Base-by-base conservation (phyloP, 1,140 invertebrate genomes). In the Laodelphax striatellus region DNA sequence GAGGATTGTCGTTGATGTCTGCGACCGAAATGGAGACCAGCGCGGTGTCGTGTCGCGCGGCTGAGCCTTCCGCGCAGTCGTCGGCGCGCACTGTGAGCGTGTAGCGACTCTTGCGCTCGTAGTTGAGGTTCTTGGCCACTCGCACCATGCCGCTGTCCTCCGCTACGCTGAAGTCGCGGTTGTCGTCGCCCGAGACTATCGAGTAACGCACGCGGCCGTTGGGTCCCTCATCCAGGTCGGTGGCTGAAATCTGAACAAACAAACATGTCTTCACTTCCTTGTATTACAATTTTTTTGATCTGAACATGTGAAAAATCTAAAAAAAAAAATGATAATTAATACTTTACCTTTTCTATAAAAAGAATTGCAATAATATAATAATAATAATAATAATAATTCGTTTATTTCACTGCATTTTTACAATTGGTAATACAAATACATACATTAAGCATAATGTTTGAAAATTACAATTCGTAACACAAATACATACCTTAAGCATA, bases 1-100 rank as follows among this genome's bases (percentile, higher is more conserved):
- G 94, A 8, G 90, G 83, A 69, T 94, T 94, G 75, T 98, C 95
- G 73, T 98, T 97, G 64, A 97, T 88, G 75, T 98, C 94, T 22
- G 86, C 80, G 5, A 99, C 83, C 16, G 68, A 70, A 38, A 86
- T 77, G 34, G 73, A 67, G n/a, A 84, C 75, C 28, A 73, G 73
- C 13, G 90, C 87, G 5, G 82, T 86, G 70, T 92, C 88, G 62
- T 79, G 80, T 58, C 81, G 77, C 0, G 79, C 71, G 0, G 62
- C 68, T 41, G 66, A 64, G 65, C 83, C 79, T 53, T 80, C 78
- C 1, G 88, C 90, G 69, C 87, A 90, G 72, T 96, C 93, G 73
- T 97, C 92, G 0, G 90, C 93, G 57, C 83, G 83, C 8, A 98
- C 84, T 0, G 82, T 88, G 58, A 98, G 72, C 17, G 84, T 74